Evolutionary conservation across 2,797 vertebrate species (phyloP).

Genomic region (Ataeniobius toweri): DNA sequence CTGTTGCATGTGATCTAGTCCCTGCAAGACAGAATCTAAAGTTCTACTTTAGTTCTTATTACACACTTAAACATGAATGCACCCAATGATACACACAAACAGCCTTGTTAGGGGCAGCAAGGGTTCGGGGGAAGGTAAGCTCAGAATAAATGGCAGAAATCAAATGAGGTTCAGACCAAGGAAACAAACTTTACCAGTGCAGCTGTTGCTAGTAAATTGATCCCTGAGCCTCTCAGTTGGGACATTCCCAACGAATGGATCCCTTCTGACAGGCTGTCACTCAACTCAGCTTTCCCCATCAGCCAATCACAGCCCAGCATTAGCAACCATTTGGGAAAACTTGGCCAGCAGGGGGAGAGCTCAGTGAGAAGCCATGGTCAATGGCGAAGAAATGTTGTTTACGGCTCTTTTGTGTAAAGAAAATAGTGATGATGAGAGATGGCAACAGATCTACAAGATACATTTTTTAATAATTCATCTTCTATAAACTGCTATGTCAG

Average conservation of each 20-base stretch:
- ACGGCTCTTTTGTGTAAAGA: slow-evolving; percentile 21
- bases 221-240: slow-evolving; percentile 63
- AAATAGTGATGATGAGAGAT: slow-evolving; percentile 30
- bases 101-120: slow-evolving; percentile 56
- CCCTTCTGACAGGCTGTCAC: slow-evolving; percentile 66
- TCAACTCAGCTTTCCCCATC: slow-evolving; percentile 49
- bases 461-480: not conserved
- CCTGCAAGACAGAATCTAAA: slow-evolving; percentile 64
- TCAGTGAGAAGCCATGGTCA: slow-evolving; percentile 43
- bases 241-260: slow-evolving; percentile 65
- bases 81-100: slow-evolving; percentile 45
- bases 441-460: not conserved
- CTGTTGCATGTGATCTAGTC: slow-evolving; percentile 65
- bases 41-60: slow-evolving; percentile 46
- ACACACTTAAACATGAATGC: slow-evolving; percentile 11
- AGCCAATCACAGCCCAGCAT: slow-evolving; percentile 46
- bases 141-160: slow-evolving; percentile 75
- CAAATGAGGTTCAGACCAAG: slow-evolving; percentile 66
- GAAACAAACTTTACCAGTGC: slow-evolving; percentile 66
- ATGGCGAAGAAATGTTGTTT: slow-evolving; percentile 40
- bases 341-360: slow-evolving; percentile 10
- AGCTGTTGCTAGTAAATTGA: slow-evolving; percentile 74
- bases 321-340: slow-evolving; percentile 32
- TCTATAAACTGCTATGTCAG: not conserved
- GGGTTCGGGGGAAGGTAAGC: slow-evolving; percentile 39